phyloP scores from a whole-genome alignment of 1,140 invertebrate genomes.

The Hydropsyche tenuis region DNA sequence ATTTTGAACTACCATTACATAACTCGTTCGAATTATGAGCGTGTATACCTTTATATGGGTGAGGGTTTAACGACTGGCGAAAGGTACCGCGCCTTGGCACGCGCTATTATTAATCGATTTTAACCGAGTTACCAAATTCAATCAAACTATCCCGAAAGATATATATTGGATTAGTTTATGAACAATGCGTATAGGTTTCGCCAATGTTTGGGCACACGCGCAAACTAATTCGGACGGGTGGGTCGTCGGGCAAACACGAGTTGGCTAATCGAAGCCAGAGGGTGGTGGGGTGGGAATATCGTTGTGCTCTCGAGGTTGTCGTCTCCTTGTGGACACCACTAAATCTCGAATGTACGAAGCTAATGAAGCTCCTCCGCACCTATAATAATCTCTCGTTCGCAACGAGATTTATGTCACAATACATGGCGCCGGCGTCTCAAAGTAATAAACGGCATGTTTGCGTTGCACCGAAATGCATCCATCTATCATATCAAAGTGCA shows the following conservation, averaged over 20 bases:
- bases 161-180: slow-evolving; percentile 29
- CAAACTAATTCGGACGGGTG: slow-evolving; percentile 12
- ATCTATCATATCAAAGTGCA: not conserved
- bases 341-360: slow-evolving; percentile 5
- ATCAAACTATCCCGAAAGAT: slow-evolving; percentile 28
- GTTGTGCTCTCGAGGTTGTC: not conserved
- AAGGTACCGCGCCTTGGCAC: slow-evolving; percentile 5
- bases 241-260: not conserved
- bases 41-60: not conserved
- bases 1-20: no score
- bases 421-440: not conserved
- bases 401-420: not conserved
- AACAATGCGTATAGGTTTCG: slow-evolving; percentile 27
- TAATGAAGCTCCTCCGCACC: slow-evolving; percentile 10
- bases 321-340: not conserved
- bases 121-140: slow-evolving; percentile 27
- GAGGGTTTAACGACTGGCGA: not conserved
- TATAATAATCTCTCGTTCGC: not conserved
- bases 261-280: not conserved
- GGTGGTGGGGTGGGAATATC: not conserved
- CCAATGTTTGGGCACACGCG: slow-evolving; percentile 20
- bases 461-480: no score
- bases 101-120: slow-evolving; percentile 22
- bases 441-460: not conserved
- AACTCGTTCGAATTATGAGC: no score